These are phyloP conservation scores for Chanos chanos DNA, from an alignment of 2,797 vertebrate genomes.

Conservation along the genomic window DNA sequence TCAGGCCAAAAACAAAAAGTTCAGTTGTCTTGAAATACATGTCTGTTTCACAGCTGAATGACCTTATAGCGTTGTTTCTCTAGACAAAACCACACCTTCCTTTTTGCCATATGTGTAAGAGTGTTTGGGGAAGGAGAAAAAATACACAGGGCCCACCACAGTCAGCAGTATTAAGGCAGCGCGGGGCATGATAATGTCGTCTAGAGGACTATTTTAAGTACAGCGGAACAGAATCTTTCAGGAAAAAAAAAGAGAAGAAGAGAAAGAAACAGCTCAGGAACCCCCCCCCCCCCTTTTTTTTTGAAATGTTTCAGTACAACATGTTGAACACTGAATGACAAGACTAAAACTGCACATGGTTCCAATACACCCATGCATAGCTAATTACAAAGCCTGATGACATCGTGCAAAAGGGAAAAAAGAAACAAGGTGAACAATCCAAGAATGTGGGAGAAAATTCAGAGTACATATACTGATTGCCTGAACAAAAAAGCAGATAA, in stretches of 20 bases:
- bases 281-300: no score
- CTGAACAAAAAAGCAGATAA: constrained; percentile 8
- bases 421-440: constrained; percentile 67
- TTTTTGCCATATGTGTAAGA: constrained; percentile 22
- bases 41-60: constrained; percentile 7
- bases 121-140: not conserved
- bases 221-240: constrained; percentile 3
- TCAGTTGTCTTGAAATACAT: constrained; percentile 20
- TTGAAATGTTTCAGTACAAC: constrained; percentile 79
- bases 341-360: constrained; percentile 43
- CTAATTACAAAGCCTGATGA: constrained; percentile 59
- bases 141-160: constrained; percentile 62
- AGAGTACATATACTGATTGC: constrained; percentile 14
- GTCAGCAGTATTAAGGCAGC: constrained; percentile 76
- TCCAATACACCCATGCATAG: constrained; percentile 67
- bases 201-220: constrained; percentile 58
- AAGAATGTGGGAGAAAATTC: constrained; percentile 17
- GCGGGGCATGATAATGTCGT: constrained; percentile 70
- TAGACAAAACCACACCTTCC: constrained; percentile 30
- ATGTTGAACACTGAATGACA: constrained; percentile 71
- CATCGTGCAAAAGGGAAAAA: constrained; percentile 60
- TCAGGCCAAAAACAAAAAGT: constrained; percentile 21
- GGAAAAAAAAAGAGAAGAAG: constrained; percentile 3
- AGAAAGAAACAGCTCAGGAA: constrained; percentile 15
- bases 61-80: constrained; percentile 15